Evolutionary conservation across 2,113 vertebrate genomes (phyloP).

Genomic region (Heliornis fulica): DNA sequence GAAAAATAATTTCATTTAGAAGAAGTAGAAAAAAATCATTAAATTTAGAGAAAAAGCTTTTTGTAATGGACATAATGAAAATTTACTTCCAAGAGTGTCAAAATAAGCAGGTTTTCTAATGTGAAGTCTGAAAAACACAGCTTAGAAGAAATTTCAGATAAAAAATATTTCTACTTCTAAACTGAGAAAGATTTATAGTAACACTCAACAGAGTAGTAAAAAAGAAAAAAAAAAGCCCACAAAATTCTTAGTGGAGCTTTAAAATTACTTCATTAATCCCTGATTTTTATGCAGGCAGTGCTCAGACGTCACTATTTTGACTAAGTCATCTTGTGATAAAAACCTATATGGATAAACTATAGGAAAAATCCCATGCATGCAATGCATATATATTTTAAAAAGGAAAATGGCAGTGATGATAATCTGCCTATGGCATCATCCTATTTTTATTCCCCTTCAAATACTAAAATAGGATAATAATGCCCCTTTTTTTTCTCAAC

Average conservation of each 20-base stretch:
- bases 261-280: not conserved
- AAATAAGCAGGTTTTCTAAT: not conserved
- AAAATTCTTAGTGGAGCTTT: not conserved
- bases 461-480: not conserved
- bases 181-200: not conserved
- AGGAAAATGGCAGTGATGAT: not conserved
- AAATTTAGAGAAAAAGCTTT: not conserved
- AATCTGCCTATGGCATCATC: not conserved
- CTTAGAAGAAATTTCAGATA: not conserved
- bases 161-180: not conserved
- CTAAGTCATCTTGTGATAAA: not conserved
- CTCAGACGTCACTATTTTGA: not conserved
- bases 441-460: not conserved
- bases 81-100: not conserved
- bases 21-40: not conserved
- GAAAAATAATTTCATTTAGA: no score
- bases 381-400: not conserved
- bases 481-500: not conserved
- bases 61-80: not conserved
- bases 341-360: not conserved
- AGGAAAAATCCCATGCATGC: not conserved
- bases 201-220: not conserved
- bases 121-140: not conserved
- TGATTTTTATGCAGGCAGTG: not conserved
- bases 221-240: fast-evolving